Percentiles rank a stretch among this genome's conserved stretches.
These are phyloP conservation scores for Vollenhovia emeryi DNA, from an alignment of 1,140 invertebrate genomes.

Conservation along the genomic window DNA sequence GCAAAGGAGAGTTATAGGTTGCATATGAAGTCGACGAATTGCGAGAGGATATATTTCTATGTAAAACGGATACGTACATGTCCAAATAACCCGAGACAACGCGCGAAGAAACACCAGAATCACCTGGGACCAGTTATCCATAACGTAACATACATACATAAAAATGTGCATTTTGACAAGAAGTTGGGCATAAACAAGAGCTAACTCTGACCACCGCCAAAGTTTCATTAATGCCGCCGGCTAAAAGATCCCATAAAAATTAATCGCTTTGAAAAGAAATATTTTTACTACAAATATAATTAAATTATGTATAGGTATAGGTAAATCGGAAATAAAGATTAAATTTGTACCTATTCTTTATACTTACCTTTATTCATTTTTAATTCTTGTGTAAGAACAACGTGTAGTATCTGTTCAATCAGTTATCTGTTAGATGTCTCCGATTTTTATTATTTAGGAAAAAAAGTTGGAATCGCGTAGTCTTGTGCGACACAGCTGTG, in stretches of 20 bases:
- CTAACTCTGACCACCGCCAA: slow-evolving; percentile 37
- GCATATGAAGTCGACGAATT: slow-evolving; percentile 65
- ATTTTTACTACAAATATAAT: slow-evolving; percentile 38
- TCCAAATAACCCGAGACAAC: not conserved
- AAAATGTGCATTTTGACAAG: slow-evolving; percentile 14
- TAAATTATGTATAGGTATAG: slow-evolving; percentile 35
- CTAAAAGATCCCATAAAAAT: slow-evolving; percentile 14
- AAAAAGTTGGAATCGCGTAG: not conserved
- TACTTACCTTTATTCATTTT: not conserved
- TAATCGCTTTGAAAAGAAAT: slow-evolving; percentile 14
- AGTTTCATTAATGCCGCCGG: slow-evolving; percentile 1
- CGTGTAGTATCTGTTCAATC: not conserved
- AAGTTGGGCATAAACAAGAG: slow-evolving; percentile 18
- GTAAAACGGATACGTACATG: slow-evolving; percentile 16
- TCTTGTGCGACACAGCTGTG: not conserved
- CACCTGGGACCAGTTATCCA: slow-evolving; percentile 42
- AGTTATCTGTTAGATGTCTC: not conserved
- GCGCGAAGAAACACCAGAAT: not conserved
- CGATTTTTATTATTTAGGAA: not conserved
- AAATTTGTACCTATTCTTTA: slow-evolving; percentile 32
- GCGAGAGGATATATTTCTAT: not conserved
- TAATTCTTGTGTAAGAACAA: not conserved
- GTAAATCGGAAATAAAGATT: slow-evolving; percentile 37
- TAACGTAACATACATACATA: not conserved
- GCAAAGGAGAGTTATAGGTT: slow-evolving; percentile 74